These are phyloP conservation scores for Microctonus brassicae DNA, from an alignment of 2,888 invertebrate species.

Conservation along the genomic window DNA sequence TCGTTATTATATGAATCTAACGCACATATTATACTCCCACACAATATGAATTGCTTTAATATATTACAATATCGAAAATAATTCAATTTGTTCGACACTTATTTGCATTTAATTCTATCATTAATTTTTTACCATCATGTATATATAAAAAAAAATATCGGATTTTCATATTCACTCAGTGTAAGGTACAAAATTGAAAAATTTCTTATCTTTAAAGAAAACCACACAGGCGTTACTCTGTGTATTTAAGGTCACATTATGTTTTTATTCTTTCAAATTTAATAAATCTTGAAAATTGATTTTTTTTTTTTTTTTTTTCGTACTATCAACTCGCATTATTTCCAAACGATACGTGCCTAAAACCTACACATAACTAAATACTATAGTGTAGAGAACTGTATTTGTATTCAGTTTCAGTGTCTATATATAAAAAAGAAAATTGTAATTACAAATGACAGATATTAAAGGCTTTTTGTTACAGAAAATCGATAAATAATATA, in stretches of 20 bases:
- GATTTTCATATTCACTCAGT: conserved; percentile 18
- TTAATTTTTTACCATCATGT: not conserved
- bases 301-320: conserved; percentile 35
- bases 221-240: not conserved
- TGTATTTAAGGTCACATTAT: not conserved
- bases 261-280: conserved; percentile 2
- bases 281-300: conserved; percentile 6
- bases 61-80: not conserved
- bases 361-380: conserved; percentile 47
- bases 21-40: not conserved
- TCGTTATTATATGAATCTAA: not conserved
- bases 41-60: conserved; percentile 6
- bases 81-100: not conserved
- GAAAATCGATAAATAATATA: too few relatives aligned
- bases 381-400: conserved; percentile 37
- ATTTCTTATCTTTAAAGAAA: not conserved
- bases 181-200: conserved; percentile 27
- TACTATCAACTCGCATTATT: not conserved
- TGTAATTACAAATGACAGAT: not conserved
- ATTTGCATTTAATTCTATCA: not conserved
- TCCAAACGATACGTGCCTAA: conserved; percentile 46
- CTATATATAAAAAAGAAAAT: conserved; percentile 6
- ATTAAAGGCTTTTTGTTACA: not conserved
- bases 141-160: conserved; percentile 35
- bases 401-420: not conserved